Evolutionary conservation across 1,140 invertebrate genomes (phyloP), one percentile per base, ranked within the genome.

Genomic region (Drosophila oshimai): DNA sequence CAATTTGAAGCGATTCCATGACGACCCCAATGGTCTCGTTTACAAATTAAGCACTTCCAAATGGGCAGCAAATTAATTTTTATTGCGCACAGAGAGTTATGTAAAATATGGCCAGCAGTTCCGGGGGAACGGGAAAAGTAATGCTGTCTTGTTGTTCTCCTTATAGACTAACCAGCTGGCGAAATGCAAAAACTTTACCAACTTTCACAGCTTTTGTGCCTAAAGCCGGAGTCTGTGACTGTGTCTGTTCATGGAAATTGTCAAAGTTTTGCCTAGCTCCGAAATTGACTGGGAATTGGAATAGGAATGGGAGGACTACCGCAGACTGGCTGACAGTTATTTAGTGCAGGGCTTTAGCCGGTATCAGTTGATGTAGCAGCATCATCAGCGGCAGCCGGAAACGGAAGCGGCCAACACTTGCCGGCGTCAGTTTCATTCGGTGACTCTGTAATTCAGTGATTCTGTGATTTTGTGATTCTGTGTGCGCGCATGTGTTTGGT

Each of bases 21-120:
- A 51, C 77, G 76, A 80, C 57, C 81, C 81, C 72, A 81, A 74
- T 77, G 80, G 80, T 80, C 80, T 87, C 81, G 76, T 86, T 87
- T 86, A 80, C 81, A 87, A 87, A 87, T 87, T 88, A 87, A 88
- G 83, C 68, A 88, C 81, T 87, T 87, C 62, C 83, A 87, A 86
- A 86, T 80, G 81, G 80, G 73, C 83, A 69, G 83, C 73, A 87
- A 87, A 87, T 87, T 87, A 87, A 87, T 87, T 87, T 87, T 87
- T 87, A 87, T 87, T 87, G 81, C 76, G 33, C 55, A 42, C 69
- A 74, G 81, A 74, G 81, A 87, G 81, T 81, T 87, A 87, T 87
- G 83, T 88, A 87, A 87, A 87, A 77, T 88, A 81, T 58, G 69
- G 31, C 49, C 34, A 62, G 53, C 34, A 72, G 54, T 67, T 69